Base-by-base conservation (phyloP, 1,140 invertebrate genomes). In the Kradibia gibbosae region DNA sequence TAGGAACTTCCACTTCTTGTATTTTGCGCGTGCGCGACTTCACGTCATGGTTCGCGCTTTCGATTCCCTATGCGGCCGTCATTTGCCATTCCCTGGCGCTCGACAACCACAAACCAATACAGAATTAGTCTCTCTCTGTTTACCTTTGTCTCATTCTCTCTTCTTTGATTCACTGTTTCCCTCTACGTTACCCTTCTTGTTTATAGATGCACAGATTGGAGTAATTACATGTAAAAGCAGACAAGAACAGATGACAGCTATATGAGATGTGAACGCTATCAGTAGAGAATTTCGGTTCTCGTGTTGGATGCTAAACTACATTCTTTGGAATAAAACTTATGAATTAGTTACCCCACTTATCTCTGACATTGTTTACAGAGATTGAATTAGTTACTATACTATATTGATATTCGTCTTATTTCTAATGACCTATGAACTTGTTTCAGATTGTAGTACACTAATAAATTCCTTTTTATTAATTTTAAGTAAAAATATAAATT, bases 101-200 rank as follows among this genome's bases (percentile, higher is more conserved):
- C 20, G 15, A 17, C 60, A 45, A 53, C 75, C 75, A 10, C 60
- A 78, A 78, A 67, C 60, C 60, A 11, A 78, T 50, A 60, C 75
- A 42, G 39, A 78, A 78, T 78, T 78, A 78, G 60, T 39, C 42
- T 45, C 39, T 62, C 28, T 42, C 53, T 74, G 22, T 72, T 7
- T 48, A 5, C 39, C 39, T 50, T 1, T 31, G 5, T 70, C 31
- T 48, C 15, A 25, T 13, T 45, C n/a, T 48, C 20, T 48, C 34
- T 48, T 7, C 36, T 3, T 71, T 48, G 22, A 71, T 25, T 31
- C 25, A 65, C 15, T 13, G 4, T 65, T 36, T 36, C 15, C 20
- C 28, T 15, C 31, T 36, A 36, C 22, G 20, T 65, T 20, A 36
- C 3, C 15, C n/a, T 1, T 11, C 31, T 20, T 70, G 39, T 70